These are phyloP conservation scores for Gymnoscelis rufifasciata DNA, from an alignment of 2,888 invertebrate species.

Conservation along the genomic window DNA sequence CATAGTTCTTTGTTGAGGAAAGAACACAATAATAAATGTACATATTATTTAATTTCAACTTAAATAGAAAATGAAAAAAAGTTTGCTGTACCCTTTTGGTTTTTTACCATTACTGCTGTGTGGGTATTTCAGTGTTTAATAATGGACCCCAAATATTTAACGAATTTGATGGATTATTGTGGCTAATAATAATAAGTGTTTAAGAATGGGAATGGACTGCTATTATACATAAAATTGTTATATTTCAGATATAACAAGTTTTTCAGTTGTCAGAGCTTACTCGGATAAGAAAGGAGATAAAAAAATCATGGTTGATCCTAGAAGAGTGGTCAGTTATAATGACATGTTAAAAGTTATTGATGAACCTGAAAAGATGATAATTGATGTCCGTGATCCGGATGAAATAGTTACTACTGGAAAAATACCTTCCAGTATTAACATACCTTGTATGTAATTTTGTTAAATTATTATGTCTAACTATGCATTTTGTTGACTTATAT, in stretches of 20 bases:
- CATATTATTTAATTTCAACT: not conserved
- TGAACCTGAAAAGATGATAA: slow-evolving; percentile 76
- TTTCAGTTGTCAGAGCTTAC: slow-evolving; percentile 22
- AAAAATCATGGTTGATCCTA: slow-evolving; percentile 57
- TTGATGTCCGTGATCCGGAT: slow-evolving; percentile 87
- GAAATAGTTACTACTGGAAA: slow-evolving; percentile 84
- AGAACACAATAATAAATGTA: slow-evolving; percentile 17
- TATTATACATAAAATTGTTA: too few species aligned
- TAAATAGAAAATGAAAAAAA: not conserved
- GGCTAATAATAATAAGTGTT: too few species aligned
- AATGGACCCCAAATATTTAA: too few species aligned
- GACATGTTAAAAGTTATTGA: slow-evolving; percentile 62
- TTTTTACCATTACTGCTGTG: slow-evolving; percentile 1
- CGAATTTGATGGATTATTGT: too few species aligned
- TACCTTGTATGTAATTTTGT: slow-evolving; percentile 79
- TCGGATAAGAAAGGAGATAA: too few species aligned
- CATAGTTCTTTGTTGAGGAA: slow-evolving; percentile 9
- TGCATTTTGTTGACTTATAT: too few species aligned
- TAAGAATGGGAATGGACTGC: too few species aligned
- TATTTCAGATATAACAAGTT: slow-evolving; percentile 18
- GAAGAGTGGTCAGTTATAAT: slow-evolving; percentile 59
- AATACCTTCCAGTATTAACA: slow-evolving; percentile 87
- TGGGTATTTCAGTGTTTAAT: not conserved
- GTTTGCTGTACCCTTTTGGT: not conserved
- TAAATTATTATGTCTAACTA: not conserved